These are phyloP conservation scores for Rhinoptilus africanus DNA, from an alignment of 2,113 vertebrate genomes.

Conservation along the genomic window DNA sequence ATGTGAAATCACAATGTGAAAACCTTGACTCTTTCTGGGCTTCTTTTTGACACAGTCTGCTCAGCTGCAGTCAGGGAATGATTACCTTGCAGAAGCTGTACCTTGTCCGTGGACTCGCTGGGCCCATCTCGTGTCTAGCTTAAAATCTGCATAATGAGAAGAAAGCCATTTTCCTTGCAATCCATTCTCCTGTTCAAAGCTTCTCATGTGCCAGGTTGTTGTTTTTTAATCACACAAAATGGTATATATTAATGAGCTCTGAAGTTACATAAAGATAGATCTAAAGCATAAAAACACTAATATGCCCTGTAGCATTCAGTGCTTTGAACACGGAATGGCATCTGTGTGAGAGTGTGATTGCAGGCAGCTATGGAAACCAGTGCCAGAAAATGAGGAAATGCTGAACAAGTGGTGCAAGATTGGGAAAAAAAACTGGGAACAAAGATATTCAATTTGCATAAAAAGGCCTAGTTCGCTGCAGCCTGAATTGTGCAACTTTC, in stretches of 20 bases:
- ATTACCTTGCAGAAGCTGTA: background rate
- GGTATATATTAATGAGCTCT: conserved; percentile 63
- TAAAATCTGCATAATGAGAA: conserved; percentile 21
- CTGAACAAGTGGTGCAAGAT: background rate
- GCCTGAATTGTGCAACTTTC: background rate
- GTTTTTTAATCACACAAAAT: conserved; percentile 60
- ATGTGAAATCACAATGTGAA: background rate
- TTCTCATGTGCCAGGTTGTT: conserved; percentile 11
- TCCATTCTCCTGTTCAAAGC: conserved; percentile 36
- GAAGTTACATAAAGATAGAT: conserved; percentile 53
- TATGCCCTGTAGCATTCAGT: conserved; percentile 35
- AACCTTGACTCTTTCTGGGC: background rate
- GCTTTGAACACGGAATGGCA: conserved; percentile 52
- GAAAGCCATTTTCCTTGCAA: background rate
- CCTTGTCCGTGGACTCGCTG: background rate
- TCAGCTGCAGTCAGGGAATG: background rate
- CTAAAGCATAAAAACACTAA: conserved; percentile 38
- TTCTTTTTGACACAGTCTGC: background rate
- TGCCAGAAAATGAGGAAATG: conserved; percentile 31
- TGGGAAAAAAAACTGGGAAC: background rate
- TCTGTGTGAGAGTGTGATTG: conserved; percentile 35
- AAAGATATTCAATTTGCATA: conserved; percentile 35
- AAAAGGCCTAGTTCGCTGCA: background rate
- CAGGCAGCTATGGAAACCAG: conserved; percentile 48
- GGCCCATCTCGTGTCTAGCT: background rate